Evolutionary conservation across 2,888 invertebrate genomes (phyloP).

Genomic region (Hydroisotoma schaefferi): DNA sequence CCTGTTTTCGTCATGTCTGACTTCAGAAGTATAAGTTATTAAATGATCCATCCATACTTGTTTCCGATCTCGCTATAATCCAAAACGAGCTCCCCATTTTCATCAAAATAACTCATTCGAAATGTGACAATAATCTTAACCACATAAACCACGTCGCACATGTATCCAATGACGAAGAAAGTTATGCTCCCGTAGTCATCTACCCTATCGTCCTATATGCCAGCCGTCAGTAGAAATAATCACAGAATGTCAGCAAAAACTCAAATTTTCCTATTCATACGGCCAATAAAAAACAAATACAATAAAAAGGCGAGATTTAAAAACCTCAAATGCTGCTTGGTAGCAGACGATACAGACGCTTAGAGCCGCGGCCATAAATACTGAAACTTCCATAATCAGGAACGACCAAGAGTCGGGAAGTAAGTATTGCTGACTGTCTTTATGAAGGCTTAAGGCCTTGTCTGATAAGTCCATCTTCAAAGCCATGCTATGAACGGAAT

Average conservation of each 20-base stretch:
- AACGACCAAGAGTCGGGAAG: not conserved
- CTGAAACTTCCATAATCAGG: not conserved
- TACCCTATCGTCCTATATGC: not conserved
- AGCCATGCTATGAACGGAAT: too few relatives aligned
- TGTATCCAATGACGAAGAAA: constrained; percentile 17
- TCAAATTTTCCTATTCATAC: not conserved
- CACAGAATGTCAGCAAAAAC: not conserved
- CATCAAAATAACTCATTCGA: constrained; percentile 24
- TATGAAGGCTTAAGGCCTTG: too few relatives aligned
- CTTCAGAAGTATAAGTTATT: too few relatives aligned
- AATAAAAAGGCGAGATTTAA: not conserved
- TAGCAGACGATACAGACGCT: constrained; percentile 1
- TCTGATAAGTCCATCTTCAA: too few relatives aligned
- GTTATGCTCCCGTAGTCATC: not conserved
- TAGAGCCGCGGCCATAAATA: not conserved
- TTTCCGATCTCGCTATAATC: constrained; percentile 23
- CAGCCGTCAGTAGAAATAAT: not conserved
- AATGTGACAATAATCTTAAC: constrained; percentile 21
- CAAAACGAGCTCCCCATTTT: constrained; percentile 18
- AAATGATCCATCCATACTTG: constrained; percentile 15
- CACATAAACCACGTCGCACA: constrained; percentile 19
- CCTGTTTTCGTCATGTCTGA: too few relatives aligned
- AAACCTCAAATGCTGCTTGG: constrained; percentile 8
- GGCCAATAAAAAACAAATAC: not conserved
- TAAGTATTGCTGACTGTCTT: too few relatives aligned